These are phyloP conservation scores for Drosophila formosana DNA, from an alignment of 2,888 invertebrate species.

Conservation along the genomic window DNA sequence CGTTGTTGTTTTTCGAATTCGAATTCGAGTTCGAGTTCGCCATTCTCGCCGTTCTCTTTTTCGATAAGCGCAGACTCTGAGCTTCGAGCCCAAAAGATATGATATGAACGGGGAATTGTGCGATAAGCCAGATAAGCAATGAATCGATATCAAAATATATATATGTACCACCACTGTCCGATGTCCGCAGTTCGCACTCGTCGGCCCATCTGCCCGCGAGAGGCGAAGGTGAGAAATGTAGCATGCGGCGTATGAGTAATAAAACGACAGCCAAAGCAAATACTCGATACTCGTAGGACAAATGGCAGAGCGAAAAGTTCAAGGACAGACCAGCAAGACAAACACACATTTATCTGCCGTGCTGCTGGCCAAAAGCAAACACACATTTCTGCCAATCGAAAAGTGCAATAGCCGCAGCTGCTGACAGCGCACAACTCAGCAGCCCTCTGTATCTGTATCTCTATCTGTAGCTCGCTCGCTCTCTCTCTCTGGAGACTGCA, in stretches of 20 bases:
- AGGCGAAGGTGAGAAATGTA: constrained; percentile 7
- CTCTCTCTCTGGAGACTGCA: constrained; percentile 9
- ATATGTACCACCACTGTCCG: too few relatives aligned
- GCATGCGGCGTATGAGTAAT: constrained; percentile 43
- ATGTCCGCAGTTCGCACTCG: background rate
- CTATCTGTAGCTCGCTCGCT: too few relatives aligned
- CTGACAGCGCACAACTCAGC: constrained; percentile 25
- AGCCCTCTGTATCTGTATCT: too few relatives aligned
- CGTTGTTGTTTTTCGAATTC: constrained; percentile 26
- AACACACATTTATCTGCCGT: background rate
- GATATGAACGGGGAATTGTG: constrained; percentile 32
- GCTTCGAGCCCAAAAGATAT: constrained; percentile 26
- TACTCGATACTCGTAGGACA: constrained; percentile 14
- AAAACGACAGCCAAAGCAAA: constrained; percentile 3
- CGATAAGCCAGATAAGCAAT: constrained; percentile 46
- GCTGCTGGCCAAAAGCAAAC: background rate
- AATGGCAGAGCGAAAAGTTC: constrained; percentile 51
- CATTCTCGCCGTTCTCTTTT: background rate
- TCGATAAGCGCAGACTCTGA: constrained; percentile 61
- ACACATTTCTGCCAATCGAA: constrained; percentile 25
- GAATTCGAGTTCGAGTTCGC: background rate
- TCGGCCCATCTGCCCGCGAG: too few relatives aligned
- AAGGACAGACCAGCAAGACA: constrained; percentile 55
- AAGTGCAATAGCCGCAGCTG: constrained; percentile 60
- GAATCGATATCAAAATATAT: constrained; percentile 52